Conservation (phyloP, 2,797 vertebrate genomes). For the Rhabdomys pumilio region DNA sequence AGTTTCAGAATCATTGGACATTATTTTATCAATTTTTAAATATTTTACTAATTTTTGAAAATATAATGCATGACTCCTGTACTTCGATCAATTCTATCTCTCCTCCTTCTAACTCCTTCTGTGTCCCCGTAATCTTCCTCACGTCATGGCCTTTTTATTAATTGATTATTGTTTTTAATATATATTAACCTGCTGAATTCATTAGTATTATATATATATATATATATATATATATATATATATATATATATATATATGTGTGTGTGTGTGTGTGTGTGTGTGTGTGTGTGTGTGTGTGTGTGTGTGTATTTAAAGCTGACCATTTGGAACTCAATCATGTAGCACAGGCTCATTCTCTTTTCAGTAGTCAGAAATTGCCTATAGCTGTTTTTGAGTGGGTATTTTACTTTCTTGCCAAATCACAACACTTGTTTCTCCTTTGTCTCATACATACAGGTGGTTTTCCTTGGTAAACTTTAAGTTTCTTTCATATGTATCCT, state of each 20-base stretch:
- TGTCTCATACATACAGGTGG: background rate
- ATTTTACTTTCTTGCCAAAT: conserved; percentile 1
- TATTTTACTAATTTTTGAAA: background rate
- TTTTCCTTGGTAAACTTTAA: conserved; percentile 2
- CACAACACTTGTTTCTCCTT: conserved; percentile 19
- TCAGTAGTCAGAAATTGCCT: background rate
- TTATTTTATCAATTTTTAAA: background rate
- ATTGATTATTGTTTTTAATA: background rate
- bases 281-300: no score
- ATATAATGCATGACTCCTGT: background rate
- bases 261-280: no score
- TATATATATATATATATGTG: no score
- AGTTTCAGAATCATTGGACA: background rate
- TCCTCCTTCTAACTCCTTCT: background rate
- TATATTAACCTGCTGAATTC: background rate
- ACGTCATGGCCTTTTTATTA: background rate
- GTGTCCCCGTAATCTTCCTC: background rate
- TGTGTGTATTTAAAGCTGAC: background rate
- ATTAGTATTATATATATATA: background rate
- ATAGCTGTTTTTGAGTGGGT: background rate
- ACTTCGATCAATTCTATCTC: background rate
- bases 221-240: no score
- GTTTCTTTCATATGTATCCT: background rate
- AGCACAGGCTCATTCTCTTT: background rate
- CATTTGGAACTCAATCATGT: background rate